Base-by-base conservation (phyloP, 2,888 invertebrate genomes). In the Nomada ruficornis region DNA sequence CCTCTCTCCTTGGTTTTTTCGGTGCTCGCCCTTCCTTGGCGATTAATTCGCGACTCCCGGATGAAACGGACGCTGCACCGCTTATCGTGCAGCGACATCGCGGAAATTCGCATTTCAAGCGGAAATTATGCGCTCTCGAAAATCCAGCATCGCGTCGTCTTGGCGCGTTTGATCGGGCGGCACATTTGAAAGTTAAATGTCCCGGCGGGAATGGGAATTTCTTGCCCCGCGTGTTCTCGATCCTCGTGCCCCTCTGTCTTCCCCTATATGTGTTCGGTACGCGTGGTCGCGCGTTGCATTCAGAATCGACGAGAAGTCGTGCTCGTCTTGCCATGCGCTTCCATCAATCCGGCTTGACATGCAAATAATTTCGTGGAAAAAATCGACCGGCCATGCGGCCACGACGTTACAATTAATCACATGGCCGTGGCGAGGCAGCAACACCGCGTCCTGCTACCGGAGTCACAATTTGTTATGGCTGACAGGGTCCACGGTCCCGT, bases 381-480 rank as follows among this genome's bases (percentile, higher is more conserved):
- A 89, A 90, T 90, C 86, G 87, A 82, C 84, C 83, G 84, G 69
- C 54, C 78, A 80, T 87, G 85, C 86, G 85, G 77, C 81, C 77
- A 81, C 86, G 91, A 91, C 89, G 91, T 90, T 89, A 88, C 92
- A 91, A 93, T 93, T 93, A 93, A 93, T 93, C 92, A 91, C 91
- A 87, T 82, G 89, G 86, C 88, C 87, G 85, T 85, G 77, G 83
- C 80, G 82, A 87, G 83, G 87, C 87, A 87, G 89, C 87, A 89
- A 89, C 88, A 84, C 83, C 84, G 87, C 84, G 88, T 88, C 90
- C 90, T 70, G 88, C 89, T 90, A 91, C 90, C 87, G 90, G 84
- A 90, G 90, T 91, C 88, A 91, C 93, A 93, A 93, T 93, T 93
- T 93, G 93, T 93, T 93, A 93, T 88, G 89, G 92, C 86, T 91